Evolutionary conservation across 1,140 invertebrate species (phyloP).

Genomic region (Tetramorium parvispinum): DNA sequence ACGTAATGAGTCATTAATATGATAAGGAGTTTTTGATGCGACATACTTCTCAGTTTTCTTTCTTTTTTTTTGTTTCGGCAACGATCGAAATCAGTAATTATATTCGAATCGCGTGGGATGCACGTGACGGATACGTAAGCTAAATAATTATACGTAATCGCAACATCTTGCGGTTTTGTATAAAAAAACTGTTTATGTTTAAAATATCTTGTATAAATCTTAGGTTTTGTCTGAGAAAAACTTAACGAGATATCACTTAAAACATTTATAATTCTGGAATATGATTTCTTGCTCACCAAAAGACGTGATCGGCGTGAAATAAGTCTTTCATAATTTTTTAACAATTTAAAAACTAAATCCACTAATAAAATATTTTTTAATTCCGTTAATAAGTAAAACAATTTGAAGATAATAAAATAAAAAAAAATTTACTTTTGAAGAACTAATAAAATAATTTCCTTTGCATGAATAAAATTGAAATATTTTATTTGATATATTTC

Average conservation of each 20-base stretch:
- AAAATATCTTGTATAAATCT: background rate
- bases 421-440: background rate
- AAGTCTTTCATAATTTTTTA: background rate
- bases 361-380: background rate
- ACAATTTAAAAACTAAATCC: background rate
- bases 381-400: background rate
- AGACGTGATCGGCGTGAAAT: background rate
- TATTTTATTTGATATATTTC: too few species aligned
- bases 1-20: background rate
- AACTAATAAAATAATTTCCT: background rate
- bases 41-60: background rate
- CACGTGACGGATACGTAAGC: background rate
- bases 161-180: background rate
- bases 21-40: slow-evolving; percentile 2
- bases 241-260: background rate
- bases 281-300: background rate
- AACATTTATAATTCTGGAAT: background rate
- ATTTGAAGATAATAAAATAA: background rate
- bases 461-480: background rate
- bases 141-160: background rate
- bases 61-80: background rate
- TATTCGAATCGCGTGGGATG: background rate
- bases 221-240: background rate
- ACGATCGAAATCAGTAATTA: background rate
- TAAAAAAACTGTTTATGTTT: background rate